These are phyloP conservation scores for Pycnonotus jocosus DNA, from an alignment of 2,113 vertebrate genomes.

Conservation along the genomic window DNA sequence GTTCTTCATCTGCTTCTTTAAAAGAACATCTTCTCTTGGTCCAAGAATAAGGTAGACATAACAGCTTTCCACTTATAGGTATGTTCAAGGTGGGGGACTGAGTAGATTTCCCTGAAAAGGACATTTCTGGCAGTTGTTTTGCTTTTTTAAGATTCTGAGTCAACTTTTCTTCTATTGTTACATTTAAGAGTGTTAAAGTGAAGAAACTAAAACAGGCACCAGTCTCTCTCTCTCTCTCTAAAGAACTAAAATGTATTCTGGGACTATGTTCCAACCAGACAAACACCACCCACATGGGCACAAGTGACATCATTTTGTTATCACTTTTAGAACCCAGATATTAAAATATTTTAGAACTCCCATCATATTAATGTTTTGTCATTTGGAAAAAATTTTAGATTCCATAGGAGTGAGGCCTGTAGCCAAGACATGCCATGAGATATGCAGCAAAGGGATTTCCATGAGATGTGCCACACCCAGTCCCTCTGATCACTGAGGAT, in stretches of 20 bases:
- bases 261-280: neutral
- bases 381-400: neutral
- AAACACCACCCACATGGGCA: neutral
- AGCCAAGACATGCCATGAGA: neutral
- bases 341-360: neutral
- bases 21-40: neutral
- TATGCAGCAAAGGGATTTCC: neutral
- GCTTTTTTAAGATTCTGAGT: neutral
- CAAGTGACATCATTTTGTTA: neutral
- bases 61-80: neutral
- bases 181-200: neutral
- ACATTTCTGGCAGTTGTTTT: neutral
- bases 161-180: neutral
- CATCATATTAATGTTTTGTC: neutral
- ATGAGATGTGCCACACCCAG: neutral
- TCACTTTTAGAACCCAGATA: neutral
- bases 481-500: neutral
- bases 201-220: neutral
- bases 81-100: neutral
- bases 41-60: neutral
- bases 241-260: neutral
- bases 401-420: neutral
- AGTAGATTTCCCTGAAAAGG: neutral
- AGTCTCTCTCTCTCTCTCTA: neutral
- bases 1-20: neutral